These are phyloP conservation scores for Pempheris klunzingeri DNA, from an alignment of 2,797 vertebrate species.

Conservation along the genomic window DNA sequence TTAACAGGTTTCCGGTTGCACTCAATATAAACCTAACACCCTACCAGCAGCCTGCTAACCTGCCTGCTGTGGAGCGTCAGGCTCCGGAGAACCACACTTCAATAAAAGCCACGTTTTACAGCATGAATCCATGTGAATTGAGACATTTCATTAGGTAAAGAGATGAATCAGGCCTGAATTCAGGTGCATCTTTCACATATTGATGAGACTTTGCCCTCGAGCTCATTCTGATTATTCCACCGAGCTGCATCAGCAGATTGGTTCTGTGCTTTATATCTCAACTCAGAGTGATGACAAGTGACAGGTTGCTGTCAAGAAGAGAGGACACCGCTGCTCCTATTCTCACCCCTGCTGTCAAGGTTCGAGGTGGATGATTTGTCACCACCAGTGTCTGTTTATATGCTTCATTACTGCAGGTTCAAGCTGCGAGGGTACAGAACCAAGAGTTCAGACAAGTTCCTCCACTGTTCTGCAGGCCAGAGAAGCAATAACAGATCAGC, in stretches of 20 bases:
- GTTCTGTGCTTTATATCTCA: conserved; percentile 52
- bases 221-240: conserved; percentile 59
- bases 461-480: conserved; percentile 4
- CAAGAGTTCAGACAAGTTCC: conserved; percentile 3
- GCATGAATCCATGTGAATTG: conserved; percentile 24
- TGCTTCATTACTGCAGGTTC: conserved; percentile 58
- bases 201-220: conserved; percentile 49
- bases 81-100: conserved; percentile 27
- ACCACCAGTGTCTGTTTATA: conserved; percentile 57
- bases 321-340: conserved; percentile 52
- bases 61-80: conserved; percentile 33
- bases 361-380: conserved; percentile 71
- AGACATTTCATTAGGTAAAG: conserved; percentile 46
- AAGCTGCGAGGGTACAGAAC: conserved; percentile 37
- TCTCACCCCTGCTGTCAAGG: conserved; percentile 69
- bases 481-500: conserved; percentile 1
- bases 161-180: conserved; percentile 29
- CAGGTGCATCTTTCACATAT: conserved; percentile 44
- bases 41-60: conserved; percentile 43
- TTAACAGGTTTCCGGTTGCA: conserved; percentile 58
- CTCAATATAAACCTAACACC: conserved; percentile 48
- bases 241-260: conserved; percentile 77
- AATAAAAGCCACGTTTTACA: conserved; percentile 30
- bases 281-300: conserved; percentile 55
- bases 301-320: conserved; percentile 62